Conservation (phyloP, 2,888 invertebrate genomes). For the Glyphotaelius pellucidus region DNA sequence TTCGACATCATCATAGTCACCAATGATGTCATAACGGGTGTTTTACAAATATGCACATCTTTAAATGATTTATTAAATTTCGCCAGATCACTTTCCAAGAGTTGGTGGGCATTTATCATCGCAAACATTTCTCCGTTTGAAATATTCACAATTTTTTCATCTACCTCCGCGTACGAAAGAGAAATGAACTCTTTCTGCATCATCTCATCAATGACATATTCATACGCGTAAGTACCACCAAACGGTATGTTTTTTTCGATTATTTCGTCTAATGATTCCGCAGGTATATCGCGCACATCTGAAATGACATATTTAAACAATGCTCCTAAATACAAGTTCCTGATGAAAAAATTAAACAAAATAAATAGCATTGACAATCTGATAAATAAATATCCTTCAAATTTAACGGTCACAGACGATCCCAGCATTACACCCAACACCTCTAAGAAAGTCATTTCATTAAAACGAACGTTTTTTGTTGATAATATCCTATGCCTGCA, state of each 20-base stretch:
- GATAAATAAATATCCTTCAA: not conserved
- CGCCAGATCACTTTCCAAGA: too few relatives aligned
- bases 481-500: not conserved
- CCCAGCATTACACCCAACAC: conserved; percentile 23
- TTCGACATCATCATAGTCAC: not conserved
- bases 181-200: too few relatives aligned
- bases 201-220: too few relatives aligned
- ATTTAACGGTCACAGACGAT: not conserved
- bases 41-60: not conserved
- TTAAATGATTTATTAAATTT: too few relatives aligned
- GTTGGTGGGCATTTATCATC: too few relatives aligned
- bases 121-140: too few relatives aligned
- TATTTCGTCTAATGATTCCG: too few relatives aligned
- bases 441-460: conserved; percentile 7
- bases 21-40: not conserved
- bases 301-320: not conserved
- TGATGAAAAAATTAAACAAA: conserved; percentile 12
- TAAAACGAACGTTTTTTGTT: not conserved
- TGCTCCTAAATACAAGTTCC: conserved; percentile 20
- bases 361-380: not conserved
- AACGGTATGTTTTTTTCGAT: too few relatives aligned
- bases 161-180: too few relatives aligned
- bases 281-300: too few relatives aligned
- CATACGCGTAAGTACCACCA: too few relatives aligned
- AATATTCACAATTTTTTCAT: too few relatives aligned